Percentiles rank a stretch among this genome's conserved stretches.
These are phyloP conservation scores for Ramphastos sulfuratus DNA, from an alignment of 2,113 vertebrate genomes.

Conservation along the genomic window DNA sequence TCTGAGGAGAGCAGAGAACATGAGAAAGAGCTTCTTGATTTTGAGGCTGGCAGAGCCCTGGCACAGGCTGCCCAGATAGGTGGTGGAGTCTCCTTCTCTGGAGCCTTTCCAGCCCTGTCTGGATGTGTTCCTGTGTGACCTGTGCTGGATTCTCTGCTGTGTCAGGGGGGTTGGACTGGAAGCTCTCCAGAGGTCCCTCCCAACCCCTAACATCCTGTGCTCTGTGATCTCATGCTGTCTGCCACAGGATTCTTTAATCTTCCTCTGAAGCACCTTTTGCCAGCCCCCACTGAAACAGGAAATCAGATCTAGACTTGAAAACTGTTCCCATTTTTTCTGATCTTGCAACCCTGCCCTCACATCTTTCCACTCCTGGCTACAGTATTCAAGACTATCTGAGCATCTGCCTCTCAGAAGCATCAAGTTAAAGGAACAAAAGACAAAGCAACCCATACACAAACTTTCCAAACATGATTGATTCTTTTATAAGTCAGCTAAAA, in stretches of 20 bases:
- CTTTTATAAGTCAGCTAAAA: constrained; percentile 43
- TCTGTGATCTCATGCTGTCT: neutral
- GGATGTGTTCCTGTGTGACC: no score
- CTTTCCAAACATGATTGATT: constrained; percentile 61
- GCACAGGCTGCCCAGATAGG: no score
- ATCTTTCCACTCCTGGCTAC: neutral
- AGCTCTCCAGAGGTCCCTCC: no score
- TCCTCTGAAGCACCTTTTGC: neutral
- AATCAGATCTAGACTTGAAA: constrained; percentile 3
- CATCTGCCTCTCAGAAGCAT: neutral
- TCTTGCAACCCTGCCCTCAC: neutral
- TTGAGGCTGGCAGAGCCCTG: no score
- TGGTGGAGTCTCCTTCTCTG: no score
- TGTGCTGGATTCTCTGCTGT: no score
- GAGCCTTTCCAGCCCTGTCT: no score
- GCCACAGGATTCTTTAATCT: neutral
- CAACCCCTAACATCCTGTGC: no score
- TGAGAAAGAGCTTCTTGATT: no score
- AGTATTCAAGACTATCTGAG: constrained; percentile 2
- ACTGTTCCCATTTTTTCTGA: neutral
- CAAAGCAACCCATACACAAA: neutral
- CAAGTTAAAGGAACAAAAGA: constrained; percentile 30
- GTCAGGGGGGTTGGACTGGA: no score
- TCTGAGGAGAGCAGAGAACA: no score
- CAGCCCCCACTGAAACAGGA: neutral